Evolutionary conservation across 53 echinoderm and acorn worm genomes (phyloP), one percentile per base, ranked within the genome.

Genomic region (Holothuria leucospilota): DNA sequence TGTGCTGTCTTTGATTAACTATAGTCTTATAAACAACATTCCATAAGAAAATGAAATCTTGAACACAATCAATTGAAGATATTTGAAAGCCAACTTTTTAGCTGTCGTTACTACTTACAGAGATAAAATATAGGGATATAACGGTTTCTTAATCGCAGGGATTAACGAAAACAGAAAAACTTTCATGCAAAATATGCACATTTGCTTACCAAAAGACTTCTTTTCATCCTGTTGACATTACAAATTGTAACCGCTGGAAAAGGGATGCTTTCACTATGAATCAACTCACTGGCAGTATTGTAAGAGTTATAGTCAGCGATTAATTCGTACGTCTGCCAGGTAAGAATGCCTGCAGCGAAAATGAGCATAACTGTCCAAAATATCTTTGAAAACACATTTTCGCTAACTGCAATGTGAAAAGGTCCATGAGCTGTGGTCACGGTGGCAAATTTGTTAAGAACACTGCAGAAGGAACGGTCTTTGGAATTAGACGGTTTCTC

Each of bases 391-490:
- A 86, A 66, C 42, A 61, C 38, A 39, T 82, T 80, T 18, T 74
- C 51, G 26, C 84, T 81, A 41, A 85, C 70, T 63, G 91, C 78
- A n/a, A 95, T 86, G 10, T 75, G 59, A 0, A 91, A 91, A 11
- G 93, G 59, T 20, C 95, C 95, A 62, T 95, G 95, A 28, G 93
- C 93, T 2, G 95, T 93, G 86, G 91, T 91, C 51, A 69, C 67
- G 58, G 91, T 89, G 24, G 65, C 91, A 87, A 91, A 96, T 28
- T 89, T 88, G 23, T 64, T 63, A 51, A 96, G 27, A 28, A 93
- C 82, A 14, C 88, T 69, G 34, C 16, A 0, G 56, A 56, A 16
- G 15, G 56, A 18, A 56, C 56, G 15, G 15, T 56, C 56, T 16
- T 56, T 16, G 18, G 18, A 2, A 15, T 18, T 56, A 1, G 56